These are phyloP conservation scores for Eupithecia pulchellata DNA, from an alignment of 2,888 invertebrate genomes.

Conservation along the genomic window DNA sequence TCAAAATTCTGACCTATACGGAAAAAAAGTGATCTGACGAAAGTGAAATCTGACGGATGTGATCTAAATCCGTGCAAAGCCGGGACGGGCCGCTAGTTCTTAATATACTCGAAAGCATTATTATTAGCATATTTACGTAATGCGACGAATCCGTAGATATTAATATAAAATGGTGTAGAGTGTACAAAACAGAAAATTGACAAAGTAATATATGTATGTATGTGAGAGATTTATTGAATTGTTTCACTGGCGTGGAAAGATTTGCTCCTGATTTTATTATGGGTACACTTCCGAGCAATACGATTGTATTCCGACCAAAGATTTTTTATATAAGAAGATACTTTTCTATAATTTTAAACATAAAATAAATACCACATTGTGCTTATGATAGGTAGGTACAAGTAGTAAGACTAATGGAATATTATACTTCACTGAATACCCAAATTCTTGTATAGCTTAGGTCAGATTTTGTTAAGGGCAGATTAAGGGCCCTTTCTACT, in stretches of 20 bases:
- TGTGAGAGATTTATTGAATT: constrained; percentile 36
- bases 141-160: not conserved
- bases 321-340: not conserved
- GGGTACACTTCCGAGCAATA: constrained; percentile 15
- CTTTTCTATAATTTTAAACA: not conserved
- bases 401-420: too few species aligned
- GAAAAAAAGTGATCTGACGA: too few species aligned
- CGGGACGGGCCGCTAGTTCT: too few species aligned
- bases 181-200: constrained; percentile 20
- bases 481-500: not conserved
- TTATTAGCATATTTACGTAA: not conserved
- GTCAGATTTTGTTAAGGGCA: too few species aligned
- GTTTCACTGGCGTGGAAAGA: constrained; percentile 34
- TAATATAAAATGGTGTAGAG: constrained; percentile 11
- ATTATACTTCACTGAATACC: not conserved
- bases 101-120: not conserved
- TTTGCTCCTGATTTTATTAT: constrained; percentile 28
- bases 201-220: constrained; percentile 25
- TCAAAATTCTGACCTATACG: too few species aligned
- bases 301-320: not conserved
- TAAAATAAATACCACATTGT: too few species aligned
- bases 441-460: not conserved
- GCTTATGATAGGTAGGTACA: too few species aligned
- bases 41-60: too few species aligned
- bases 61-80: too few species aligned